These are phyloP conservation scores for Spermophilus dauricus DNA, from an alignment of 2,113 vertebrate genomes.

Conservation along the genomic window DNA sequence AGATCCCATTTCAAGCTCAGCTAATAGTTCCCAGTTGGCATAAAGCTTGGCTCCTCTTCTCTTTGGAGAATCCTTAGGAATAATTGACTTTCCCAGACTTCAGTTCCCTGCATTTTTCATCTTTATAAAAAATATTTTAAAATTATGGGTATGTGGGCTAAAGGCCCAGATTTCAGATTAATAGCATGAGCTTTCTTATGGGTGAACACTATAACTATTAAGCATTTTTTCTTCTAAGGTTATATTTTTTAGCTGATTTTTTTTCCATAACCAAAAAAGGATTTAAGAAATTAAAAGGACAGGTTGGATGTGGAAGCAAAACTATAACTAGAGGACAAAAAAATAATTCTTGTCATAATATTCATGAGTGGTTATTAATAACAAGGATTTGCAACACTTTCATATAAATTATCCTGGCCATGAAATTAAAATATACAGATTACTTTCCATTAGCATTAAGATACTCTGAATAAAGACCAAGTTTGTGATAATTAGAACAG, in stretches of 20 bases:
- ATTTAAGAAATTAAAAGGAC: conserved; percentile 72
- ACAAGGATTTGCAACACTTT: neutral
- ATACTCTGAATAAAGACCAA: conserved; percentile 38
- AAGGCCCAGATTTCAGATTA: conserved; percentile 53
- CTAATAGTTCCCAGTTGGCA: neutral
- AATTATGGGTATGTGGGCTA: neutral
- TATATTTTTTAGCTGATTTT: conserved; percentile 7
- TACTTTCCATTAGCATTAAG: conserved; percentile 56
- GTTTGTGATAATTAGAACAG: conserved; percentile 16
- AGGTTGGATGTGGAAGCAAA: conserved; percentile 26
- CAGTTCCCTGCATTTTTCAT: neutral
- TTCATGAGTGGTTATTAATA: conserved; percentile 67
- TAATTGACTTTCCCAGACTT: neutral
- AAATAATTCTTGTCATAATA: conserved; percentile 58
- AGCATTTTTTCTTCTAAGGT: neutral
- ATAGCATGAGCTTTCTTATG: conserved; percentile 25
- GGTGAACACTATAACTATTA: conserved; percentile 47
- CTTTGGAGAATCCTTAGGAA: neutral
- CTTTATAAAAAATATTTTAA: conserved; percentile 17
- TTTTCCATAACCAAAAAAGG: neutral
- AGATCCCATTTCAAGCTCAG: neutral
- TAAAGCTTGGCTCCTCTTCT: neutral
- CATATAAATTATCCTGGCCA: conserved; percentile 48
- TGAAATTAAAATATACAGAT: conserved; percentile 70
- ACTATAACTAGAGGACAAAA: conserved; percentile 49